Evolutionary conservation across 2,888 invertebrate species (phyloP).

Genomic region (Ectropis crepuscularia): DNA sequence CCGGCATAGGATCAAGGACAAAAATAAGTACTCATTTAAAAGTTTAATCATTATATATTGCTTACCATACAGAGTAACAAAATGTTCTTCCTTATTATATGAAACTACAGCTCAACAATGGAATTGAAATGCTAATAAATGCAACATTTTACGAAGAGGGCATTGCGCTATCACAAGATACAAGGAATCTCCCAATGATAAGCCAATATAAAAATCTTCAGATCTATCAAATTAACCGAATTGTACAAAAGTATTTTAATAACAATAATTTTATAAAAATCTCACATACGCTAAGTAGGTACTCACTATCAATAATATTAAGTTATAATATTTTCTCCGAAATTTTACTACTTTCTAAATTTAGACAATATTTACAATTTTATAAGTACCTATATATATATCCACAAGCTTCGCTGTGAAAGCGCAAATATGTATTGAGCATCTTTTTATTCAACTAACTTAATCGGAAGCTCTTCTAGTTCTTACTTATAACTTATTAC

Average conservation of each 20-base stretch:
- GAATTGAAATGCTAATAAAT: conserved; percentile 83
- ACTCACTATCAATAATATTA: conserved; percentile 77
- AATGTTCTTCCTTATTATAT: conserved; percentile 74
- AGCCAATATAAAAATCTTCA: conserved; percentile 76
- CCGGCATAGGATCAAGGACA: background rate
- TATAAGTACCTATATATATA: conserved; percentile 56
- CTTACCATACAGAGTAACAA: conserved; percentile 83
- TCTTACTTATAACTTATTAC: conserved; percentile 53
- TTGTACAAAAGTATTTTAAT: conserved; percentile 76
- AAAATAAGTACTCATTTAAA: conserved; percentile 51
- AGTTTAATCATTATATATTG: conserved; percentile 82
- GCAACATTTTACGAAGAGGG: conserved; percentile 74
- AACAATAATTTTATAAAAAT: conserved; percentile 74
- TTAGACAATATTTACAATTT: conserved; percentile 78
- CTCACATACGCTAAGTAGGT: conserved; percentile 82
- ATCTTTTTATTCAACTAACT: conserved; percentile 66
- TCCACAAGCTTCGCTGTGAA: conserved; percentile 78
- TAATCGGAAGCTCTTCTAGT: conserved; percentile 67
- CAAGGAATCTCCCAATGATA: conserved; percentile 61
- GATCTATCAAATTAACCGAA: conserved; percentile 72
- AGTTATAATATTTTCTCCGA: conserved; percentile 65
- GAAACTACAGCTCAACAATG: conserved; percentile 72
- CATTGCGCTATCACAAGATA: conserved; percentile 80
- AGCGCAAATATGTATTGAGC: conserved; percentile 82
- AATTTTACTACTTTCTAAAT: conserved; percentile 78